Evolutionary conservation across 2,113 vertebrate genomes (phyloP).

Genomic region (Ailurus styani): DNA sequence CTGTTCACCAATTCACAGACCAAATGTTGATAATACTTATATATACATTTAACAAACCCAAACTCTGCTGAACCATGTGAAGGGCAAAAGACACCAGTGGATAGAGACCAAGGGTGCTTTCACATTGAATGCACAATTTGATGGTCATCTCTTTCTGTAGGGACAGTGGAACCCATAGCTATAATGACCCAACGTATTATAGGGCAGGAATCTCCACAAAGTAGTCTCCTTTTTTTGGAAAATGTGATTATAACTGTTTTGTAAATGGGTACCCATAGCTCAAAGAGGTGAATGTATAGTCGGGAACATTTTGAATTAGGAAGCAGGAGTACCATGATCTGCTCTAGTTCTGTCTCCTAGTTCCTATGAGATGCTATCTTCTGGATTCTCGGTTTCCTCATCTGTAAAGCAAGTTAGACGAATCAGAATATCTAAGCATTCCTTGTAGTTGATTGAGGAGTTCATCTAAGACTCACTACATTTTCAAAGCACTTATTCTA

Average conservation of each 20-base stretch:
- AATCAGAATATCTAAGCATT: background rate
- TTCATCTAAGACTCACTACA: background rate
- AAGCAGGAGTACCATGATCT: background rate
- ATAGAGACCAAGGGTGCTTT: background rate
- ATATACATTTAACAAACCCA: background rate
- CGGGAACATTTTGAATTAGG: background rate
- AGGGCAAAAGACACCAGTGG: background rate
- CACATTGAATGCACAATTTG: fast-evolving
- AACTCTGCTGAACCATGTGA: background rate
- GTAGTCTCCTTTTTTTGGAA: background rate
- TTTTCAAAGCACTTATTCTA: background rate
- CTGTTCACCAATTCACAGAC: background rate
- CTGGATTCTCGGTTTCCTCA: background rate
- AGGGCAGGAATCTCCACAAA: background rate
- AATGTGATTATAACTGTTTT: background rate
- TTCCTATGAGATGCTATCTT: background rate
- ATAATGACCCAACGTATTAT: background rate
- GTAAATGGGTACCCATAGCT: background rate
- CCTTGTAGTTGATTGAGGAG: background rate
- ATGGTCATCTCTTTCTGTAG: background rate
- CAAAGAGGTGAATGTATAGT: background rate
- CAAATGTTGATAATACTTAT: background rate
- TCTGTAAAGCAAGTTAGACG: background rate
- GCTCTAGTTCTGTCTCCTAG: background rate
- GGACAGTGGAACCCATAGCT: background rate